Percentiles rank a stretch among this genome's conserved stretches.
phyloP scores from a whole-genome alignment of 2,888 invertebrate genomes.

The Nasonovia ribisnigri region DNA sequence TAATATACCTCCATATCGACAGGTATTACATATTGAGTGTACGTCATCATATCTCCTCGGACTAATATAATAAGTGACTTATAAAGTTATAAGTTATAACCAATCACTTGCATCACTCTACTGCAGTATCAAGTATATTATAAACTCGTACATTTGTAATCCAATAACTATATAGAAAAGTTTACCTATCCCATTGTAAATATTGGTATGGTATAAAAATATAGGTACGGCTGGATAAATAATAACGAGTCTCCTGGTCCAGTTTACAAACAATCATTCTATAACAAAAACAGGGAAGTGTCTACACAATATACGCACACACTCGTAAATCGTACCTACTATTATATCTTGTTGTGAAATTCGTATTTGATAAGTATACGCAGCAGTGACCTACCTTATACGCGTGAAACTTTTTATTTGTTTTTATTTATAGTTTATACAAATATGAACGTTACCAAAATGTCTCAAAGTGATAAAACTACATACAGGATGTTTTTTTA shows the following conservation, averaged over 20 bases:
- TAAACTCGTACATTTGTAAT: not conserved
- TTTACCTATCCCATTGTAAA: not conserved
- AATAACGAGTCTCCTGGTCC: not conserved
- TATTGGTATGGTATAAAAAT: not conserved
- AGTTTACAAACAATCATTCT: constrained; percentile 27
- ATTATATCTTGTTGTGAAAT: constrained; percentile 14
- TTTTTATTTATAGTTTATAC: not conserved
- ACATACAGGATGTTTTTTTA: too few species aligned
- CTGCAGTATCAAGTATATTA: not conserved
- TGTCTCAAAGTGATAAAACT: not conserved
- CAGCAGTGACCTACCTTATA: constrained; percentile 1
- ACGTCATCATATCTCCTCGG: not conserved
- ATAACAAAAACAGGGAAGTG: constrained; percentile 34
- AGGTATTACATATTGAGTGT: not conserved
- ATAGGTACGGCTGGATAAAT: too few species aligned
- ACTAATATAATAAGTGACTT: not conserved
- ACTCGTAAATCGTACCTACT: not conserved
- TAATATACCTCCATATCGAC: not conserved
- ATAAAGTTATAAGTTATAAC: not conserved
- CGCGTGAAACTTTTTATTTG: not conserved
- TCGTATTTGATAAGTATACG: not conserved
- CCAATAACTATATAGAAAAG: not conserved
- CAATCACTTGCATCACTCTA: not conserved
- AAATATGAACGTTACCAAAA: not conserved
- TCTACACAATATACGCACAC: not conserved